Evolutionary conservation across 1,140 invertebrate genomes (phyloP).

Genomic region (Achatina immaculata): DNA sequence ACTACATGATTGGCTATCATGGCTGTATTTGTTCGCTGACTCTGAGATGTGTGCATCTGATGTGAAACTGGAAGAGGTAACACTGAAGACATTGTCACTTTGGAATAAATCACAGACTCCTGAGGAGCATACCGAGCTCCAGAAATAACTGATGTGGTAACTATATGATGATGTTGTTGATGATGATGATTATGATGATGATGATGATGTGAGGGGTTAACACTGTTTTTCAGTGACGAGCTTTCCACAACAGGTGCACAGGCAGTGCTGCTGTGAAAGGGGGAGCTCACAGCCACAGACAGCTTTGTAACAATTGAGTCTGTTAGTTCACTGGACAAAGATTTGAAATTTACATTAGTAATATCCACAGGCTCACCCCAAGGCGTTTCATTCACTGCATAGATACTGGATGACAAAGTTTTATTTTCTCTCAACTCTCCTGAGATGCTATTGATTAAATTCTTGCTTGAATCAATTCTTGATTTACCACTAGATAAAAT

Average conservation of each 20-base stretch:
- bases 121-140: neutral
- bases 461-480: neutral
- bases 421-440: neutral
- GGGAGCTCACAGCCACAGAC: neutral
- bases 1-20: neutral
- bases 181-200: too few species aligned
- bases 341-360: neutral
- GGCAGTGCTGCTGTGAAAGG: neutral
- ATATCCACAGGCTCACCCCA: constrained; percentile 2
- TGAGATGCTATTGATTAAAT: neutral
- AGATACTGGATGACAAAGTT: constrained; percentile 12
- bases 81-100: neutral
- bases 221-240: neutral
- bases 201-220: neutral
- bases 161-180: neutral
- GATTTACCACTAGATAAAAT: neutral
- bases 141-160: neutral
- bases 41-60: neutral
- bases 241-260: neutral
- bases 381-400: constrained; percentile 15
- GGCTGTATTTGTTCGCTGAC: neutral
- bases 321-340: neutral
- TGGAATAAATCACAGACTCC: constrained; percentile 29
- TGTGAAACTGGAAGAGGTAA: neutral
- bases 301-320: neutral